Percentiles rank a stretch among this genome's conserved stretches.
Evolutionary conservation across 2,797 vertebrate species (phyloP).

Genomic region (Avahi laniger): DNA sequence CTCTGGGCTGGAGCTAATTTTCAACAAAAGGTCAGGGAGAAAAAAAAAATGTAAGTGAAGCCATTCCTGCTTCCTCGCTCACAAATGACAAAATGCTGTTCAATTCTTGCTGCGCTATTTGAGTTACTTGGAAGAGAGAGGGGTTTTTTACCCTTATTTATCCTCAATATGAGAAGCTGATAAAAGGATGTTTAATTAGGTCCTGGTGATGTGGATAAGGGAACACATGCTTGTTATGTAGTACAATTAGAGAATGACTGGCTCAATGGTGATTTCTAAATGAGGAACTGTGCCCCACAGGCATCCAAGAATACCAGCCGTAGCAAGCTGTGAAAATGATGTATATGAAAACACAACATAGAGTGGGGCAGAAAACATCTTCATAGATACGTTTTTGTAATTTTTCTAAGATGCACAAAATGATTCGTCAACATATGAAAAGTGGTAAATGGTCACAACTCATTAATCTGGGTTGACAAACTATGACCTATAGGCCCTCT

Average conservation of each 20-base stretch:
- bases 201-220: not conserved
- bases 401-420: not conserved
- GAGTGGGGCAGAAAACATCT: not conserved
- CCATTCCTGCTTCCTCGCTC: not conserved
- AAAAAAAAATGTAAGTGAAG: not conserved
- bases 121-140: not conserved
- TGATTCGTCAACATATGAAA: not conserved
- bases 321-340: not conserved
- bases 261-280: slow-evolving; percentile 34
- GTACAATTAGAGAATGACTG: not conserved
- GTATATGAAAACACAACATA: not conserved
- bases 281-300: not conserved
- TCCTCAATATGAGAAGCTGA: not conserved
- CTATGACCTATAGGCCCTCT: not conserved
- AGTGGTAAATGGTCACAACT: not conserved
- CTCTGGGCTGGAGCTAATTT: not conserved
- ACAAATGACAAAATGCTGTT: not conserved
- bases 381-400: not conserved
- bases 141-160: not conserved
- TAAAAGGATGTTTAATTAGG: not conserved
- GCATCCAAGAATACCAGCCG: not conserved
- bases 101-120: not conserved
- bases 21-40: not conserved
- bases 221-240: not conserved
- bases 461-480: not conserved